These are phyloP conservation scores for Lophura nycthemera DNA, from an alignment of 2,113 vertebrate genomes.

Conservation along the genomic window DNA sequence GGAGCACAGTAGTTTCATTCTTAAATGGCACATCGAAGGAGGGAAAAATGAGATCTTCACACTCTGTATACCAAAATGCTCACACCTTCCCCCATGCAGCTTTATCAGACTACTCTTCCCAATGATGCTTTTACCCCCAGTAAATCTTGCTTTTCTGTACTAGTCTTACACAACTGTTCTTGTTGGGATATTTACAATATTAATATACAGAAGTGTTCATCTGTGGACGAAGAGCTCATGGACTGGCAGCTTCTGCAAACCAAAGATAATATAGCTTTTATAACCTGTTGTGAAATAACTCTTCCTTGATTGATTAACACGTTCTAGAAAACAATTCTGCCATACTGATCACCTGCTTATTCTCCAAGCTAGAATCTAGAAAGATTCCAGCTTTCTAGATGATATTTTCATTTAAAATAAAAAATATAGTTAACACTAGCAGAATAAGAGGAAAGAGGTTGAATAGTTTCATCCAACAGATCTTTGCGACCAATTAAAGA, in stretches of 20 bases:
- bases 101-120: neutral
- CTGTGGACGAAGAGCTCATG: neutral
- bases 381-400: neutral
- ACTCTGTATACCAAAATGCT: rapidly evolving
- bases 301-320: neutral
- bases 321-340: neutral
- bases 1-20: neutral
- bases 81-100: neutral
- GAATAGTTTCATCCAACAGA: neutral
- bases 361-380: neutral
- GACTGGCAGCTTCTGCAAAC: neutral
- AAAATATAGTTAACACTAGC: neutral
- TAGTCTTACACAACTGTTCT: neutral
- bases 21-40: neutral
- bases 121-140: neutral
- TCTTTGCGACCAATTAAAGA: neutral
- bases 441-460: neutral
- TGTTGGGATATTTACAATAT: neutral
- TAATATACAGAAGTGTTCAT: neutral
- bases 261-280: neutral
- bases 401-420: neutral
- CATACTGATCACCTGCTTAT: neutral
- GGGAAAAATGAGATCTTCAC: neutral
- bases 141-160: neutral
- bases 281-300: neutral